Evolutionary conservation across 2,888 invertebrate species (phyloP).

Genomic region (Blera fallax): DNA sequence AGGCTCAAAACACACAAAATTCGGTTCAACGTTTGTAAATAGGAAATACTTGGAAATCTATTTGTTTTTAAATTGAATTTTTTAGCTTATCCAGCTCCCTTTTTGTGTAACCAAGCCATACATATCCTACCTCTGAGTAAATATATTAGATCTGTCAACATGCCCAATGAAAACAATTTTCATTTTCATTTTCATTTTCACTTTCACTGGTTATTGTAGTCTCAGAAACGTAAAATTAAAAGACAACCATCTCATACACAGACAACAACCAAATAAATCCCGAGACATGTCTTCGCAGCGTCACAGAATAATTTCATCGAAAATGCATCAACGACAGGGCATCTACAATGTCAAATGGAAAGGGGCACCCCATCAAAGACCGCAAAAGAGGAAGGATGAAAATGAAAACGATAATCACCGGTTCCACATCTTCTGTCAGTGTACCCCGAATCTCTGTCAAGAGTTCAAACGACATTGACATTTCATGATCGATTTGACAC

Average conservation of each 20-base stretch:
- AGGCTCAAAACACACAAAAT: too few relatives aligned
- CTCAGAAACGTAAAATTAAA: constrained; percentile 26
- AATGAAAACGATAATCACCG: neutral
- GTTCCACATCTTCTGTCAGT: neutral
- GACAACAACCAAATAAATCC: neutral
- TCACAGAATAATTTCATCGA: constrained; percentile 60
- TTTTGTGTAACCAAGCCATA: too few relatives aligned
- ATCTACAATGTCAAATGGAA: constrained; percentile 60
- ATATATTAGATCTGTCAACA: constrained; percentile 20
- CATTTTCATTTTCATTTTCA: constrained; percentile 51
- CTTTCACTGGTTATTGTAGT: constrained; percentile 49
- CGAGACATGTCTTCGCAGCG: constrained; percentile 25
- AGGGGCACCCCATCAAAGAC: constrained; percentile 4
- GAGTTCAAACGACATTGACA: constrained; percentile 78
- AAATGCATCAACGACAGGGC: constrained; percentile 47
- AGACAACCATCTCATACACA: neutral
- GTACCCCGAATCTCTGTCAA: constrained; percentile 10
- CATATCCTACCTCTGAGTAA: too few relatives aligned
- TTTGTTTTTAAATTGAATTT: too few relatives aligned
- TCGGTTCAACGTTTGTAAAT: too few relatives aligned
- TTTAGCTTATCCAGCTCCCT: too few relatives aligned
- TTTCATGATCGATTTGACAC: constrained; percentile 81
- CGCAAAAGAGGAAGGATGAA: constrained; percentile 1
- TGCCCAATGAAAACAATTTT: constrained; percentile 22
- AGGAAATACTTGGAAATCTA: too few relatives aligned